Evolutionary conservation across 2,113 vertebrate species (phyloP).

Genomic region (Tragelaphus buxtoni): DNA sequence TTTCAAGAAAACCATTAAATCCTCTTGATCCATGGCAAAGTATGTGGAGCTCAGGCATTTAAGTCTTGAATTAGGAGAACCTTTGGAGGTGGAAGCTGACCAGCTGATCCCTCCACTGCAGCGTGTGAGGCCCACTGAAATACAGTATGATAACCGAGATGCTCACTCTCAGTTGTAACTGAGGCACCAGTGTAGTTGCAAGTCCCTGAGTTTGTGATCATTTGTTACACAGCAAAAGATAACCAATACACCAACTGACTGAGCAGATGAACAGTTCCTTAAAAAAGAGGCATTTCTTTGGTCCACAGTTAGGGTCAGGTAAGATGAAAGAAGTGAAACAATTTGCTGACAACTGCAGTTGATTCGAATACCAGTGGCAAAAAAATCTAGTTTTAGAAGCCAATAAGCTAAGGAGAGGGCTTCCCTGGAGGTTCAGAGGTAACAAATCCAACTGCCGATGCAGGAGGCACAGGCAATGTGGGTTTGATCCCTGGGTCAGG

Average conservation of each 20-base stretch:
- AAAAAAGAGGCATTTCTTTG: not conserved
- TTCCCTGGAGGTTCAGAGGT: not conserved
- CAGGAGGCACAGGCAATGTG: not conserved
- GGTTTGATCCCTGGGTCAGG: not conserved
- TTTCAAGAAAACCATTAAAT: not conserved
- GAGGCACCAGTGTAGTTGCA: rapidly evolving
- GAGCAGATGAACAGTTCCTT: not conserved
- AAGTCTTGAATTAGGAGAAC: not conserved
- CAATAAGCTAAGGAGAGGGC: not conserved
- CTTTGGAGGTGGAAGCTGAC: not conserved
- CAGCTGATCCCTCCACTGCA: not conserved
- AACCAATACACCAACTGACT: rapidly evolving
- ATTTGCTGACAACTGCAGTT: too few species aligned
- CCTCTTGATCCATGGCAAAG: not conserved
- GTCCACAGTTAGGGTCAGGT: not conserved
- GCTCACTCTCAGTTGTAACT: not conserved
- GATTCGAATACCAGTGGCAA: not conserved
- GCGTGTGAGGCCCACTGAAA: not conserved
- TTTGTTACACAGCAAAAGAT: not conserved
- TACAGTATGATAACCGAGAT: not conserved
- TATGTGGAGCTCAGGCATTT: not conserved
- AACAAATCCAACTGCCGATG: not conserved
- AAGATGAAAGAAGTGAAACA: not conserved
- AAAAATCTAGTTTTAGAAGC: not conserved
- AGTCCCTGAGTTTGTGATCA: rapidly evolving